Percentiles rank a stretch among this genome's conserved stretches.
phyloP scores from a whole-genome alignment of 2,888 invertebrate genomes.

The Lepidochitona cinerea region DNA sequence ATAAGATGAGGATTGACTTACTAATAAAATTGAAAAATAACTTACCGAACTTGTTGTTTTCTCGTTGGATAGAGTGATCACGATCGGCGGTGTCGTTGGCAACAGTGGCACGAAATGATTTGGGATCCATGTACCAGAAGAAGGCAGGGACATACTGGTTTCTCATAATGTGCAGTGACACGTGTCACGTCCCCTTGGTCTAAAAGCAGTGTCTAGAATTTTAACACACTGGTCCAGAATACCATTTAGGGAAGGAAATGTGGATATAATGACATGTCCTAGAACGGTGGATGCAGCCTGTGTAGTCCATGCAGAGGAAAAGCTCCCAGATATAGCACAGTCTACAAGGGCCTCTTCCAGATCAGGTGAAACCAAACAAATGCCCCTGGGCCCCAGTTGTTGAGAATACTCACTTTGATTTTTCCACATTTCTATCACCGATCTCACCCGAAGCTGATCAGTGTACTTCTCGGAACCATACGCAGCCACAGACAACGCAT shows the following conservation, averaged over 20 bases:
- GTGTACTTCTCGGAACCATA: background rate
- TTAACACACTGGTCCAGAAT: background rate
- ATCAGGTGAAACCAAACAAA: background rate
- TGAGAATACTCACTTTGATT: background rate
- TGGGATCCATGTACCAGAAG: background rate
- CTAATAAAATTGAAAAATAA: too few relatives aligned
- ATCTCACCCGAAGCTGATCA: background rate
- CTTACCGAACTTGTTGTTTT: too few relatives aligned
- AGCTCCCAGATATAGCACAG: background rate
- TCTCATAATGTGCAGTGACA: too few relatives aligned
- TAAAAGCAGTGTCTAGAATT: background rate
- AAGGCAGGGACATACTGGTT: background rate
- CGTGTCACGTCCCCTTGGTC: background rate
- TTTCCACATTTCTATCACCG: background rate
- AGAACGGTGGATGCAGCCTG: background rate
- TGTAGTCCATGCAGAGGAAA: background rate
- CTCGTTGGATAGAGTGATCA: background rate
- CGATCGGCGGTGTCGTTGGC: background rate
- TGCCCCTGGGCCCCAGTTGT: background rate
- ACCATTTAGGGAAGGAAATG: background rate
- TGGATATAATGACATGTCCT: background rate
- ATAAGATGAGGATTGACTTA: too few relatives aligned
- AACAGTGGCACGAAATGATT: background rate
- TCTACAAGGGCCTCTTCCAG: background rate
- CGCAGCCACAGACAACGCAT: background rate